These are phyloP conservation scores for Sphaeridia pumilis DNA, from an alignment of 2,888 invertebrate genomes.

Conservation along the genomic window DNA sequence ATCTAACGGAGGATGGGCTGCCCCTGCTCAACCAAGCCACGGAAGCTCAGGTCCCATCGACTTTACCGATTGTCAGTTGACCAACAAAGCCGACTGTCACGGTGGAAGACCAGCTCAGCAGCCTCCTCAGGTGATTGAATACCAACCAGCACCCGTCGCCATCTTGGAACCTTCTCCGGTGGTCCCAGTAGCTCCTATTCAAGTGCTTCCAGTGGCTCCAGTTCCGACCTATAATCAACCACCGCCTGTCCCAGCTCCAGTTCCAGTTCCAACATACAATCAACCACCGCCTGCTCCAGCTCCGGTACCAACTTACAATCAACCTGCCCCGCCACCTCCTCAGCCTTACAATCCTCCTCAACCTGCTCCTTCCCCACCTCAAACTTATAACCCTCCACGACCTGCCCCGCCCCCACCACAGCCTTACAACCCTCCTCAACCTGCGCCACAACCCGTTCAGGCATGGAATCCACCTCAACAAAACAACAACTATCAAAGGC, in stretches of 20 bases:
- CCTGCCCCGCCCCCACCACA: neutral
- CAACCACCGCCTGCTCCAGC: neutral
- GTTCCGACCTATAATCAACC: neutral
- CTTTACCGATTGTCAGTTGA: conserved; percentile 12
- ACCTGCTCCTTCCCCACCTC: neutral
- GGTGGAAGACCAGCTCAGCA: conserved; percentile 1
- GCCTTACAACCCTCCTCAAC: no score
- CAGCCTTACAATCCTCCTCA: neutral
- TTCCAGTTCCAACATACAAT: neutral
- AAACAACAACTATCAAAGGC: neutral
- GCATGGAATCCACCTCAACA: neutral
- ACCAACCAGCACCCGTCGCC: neutral
- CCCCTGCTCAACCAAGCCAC: conserved; percentile 1
- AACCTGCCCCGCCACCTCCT: neutral
- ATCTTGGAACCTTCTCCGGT: no score
- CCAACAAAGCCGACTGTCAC: conserved; percentile 18
- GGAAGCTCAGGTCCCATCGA: conserved; percentile 1
- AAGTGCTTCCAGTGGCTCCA: no score
- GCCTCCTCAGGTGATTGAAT: conserved; percentile 8
- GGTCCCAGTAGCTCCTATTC: neutral
- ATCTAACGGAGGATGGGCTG: conserved; percentile 1
- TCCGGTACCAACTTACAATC: neutral
- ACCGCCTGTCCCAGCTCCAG: neutral
- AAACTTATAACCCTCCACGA: neutral
- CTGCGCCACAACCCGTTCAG: conserved; percentile 1